phyloP scores from a whole-genome alignment of 2,113 vertebrate genomes.

The Oreochromis aureus region DNA sequence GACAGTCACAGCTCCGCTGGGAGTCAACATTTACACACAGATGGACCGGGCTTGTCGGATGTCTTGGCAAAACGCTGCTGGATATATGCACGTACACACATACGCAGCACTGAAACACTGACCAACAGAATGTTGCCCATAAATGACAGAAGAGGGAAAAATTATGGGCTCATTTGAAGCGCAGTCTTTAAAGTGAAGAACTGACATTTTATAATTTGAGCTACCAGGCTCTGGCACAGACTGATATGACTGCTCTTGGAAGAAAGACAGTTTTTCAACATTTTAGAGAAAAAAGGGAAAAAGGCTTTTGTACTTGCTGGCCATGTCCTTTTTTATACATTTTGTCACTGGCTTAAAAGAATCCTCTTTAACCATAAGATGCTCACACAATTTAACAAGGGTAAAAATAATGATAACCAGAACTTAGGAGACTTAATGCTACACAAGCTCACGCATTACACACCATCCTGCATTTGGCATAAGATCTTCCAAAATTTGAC shows the following conservation, averaged over 20 bases:
- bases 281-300: background rate
- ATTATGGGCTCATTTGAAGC: slow-evolving; percentile 26
- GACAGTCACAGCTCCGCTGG: slow-evolving; percentile 62
- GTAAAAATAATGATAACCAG: background rate
- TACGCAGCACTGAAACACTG: slow-evolving; percentile 18
- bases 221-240: slow-evolving; percentile 20
- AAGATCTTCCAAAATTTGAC: background rate
- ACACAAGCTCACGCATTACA: background rate
- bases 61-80: slow-evolving; percentile 39
- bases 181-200: slow-evolving; percentile 33
- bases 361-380: background rate
- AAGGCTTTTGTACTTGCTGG: background rate
- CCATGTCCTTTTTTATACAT: background rate
- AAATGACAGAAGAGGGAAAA: slow-evolving; percentile 38
- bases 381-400: background rate
- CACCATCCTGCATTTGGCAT: background rate
- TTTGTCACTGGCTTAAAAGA: background rate
- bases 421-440: background rate
- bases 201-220: slow-evolving; percentile 40
- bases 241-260: slow-evolving; percentile 30
- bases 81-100: background rate
- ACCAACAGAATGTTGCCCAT: slow-evolving; percentile 47
- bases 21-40: slow-evolving; percentile 60
- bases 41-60: slow-evolving; percentile 22
- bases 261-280: background rate